Percentiles rank a stretch among this genome's conserved stretches.
These are phyloP conservation scores for Carcinoscorpius rotundicauda DNA, from an alignment of 1,140 invertebrate genomes.

Conservation along the genomic window DNA sequence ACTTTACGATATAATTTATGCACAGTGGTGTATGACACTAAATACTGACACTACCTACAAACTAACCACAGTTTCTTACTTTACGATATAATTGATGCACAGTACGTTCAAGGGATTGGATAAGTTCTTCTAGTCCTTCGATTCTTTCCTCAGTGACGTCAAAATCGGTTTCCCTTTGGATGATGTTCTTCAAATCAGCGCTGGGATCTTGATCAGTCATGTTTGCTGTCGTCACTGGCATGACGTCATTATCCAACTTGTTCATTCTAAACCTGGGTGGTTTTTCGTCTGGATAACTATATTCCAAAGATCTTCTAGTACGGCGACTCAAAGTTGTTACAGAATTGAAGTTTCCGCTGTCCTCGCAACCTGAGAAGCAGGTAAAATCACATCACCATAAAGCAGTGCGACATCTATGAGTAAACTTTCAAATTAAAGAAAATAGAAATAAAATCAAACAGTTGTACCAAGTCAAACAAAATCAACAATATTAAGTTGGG, in stretches of 20 bases:
- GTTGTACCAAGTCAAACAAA: too few species aligned
- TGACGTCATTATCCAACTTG: neutral
- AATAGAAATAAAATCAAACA: too few species aligned
- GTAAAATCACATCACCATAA: too few species aligned
- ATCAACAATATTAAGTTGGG: too few species aligned
- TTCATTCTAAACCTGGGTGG: neutral
- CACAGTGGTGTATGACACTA: too few species aligned
- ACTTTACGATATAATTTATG: too few species aligned
- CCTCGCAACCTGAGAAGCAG: too few species aligned
- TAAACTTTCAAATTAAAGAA: too few species aligned
- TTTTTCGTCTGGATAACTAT: constrained; percentile 21
- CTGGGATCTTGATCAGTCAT: neutral
- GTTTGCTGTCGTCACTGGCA: constrained; percentile 1
- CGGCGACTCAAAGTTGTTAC: constrained; percentile 26
- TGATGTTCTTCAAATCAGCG: too few species aligned
- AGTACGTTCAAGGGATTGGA: constrained; percentile 41
- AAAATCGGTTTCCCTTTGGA: constrained; percentile 8
- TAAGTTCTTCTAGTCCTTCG: constrained; percentile 41
- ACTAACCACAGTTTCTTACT: neutral
- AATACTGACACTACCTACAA: too few species aligned
- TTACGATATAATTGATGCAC: constrained; percentile 41
- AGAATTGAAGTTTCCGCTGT: constrained; percentile 22
- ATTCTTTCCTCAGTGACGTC: constrained; percentile 40
- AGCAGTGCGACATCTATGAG: too few species aligned
- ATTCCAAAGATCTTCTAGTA: constrained; percentile 25